Percentiles rank a stretch among this genome's conserved stretches.
phyloP scores from a whole-genome alignment of 2,797 vertebrate genomes.

The Leptodactylus fallax region DNA sequence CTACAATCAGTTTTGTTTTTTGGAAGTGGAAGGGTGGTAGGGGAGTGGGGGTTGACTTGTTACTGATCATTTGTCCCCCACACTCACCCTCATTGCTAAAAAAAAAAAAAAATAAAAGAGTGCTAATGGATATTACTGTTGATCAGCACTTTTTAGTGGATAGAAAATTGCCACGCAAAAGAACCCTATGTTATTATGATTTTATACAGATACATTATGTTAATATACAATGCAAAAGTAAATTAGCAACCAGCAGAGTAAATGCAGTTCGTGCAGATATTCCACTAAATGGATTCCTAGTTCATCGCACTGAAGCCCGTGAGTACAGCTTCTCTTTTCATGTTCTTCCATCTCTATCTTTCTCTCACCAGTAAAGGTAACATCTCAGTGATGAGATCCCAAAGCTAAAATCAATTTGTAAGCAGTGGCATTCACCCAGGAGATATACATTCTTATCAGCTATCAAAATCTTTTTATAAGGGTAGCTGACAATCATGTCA shows the following conservation, averaged over 20 bases:
- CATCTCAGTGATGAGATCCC: neutral
- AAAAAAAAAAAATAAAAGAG: too few species aligned
- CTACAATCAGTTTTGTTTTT: too few species aligned
- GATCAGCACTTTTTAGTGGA: too few species aligned
- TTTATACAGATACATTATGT: neutral
- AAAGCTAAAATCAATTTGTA: constrained; percentile 16
- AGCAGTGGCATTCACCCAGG: neutral
- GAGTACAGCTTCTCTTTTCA: neutral
- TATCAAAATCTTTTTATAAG: neutral
- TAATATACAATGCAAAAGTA: neutral
- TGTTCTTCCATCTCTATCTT: neutral
- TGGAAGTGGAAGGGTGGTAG: too few species aligned
- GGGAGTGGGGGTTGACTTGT: too few species aligned
- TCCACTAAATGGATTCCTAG: neutral
- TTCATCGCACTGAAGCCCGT: neutral
- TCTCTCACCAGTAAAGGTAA: neutral
- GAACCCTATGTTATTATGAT: too few species aligned
- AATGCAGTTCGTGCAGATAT: neutral
- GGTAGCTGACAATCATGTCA: neutral
- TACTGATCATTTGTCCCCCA: too few species aligned
- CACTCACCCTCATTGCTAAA: too few species aligned
- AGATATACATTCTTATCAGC: neutral
- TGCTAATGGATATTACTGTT: too few species aligned
- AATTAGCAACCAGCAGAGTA: neutral
- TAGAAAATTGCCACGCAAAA: too few species aligned